Percentiles rank a stretch among this genome's conserved stretches.
Evolutionary conservation across 2,888 invertebrate genomes (phyloP).

Genomic region (Branchipolynoe longqiensis): DNA sequence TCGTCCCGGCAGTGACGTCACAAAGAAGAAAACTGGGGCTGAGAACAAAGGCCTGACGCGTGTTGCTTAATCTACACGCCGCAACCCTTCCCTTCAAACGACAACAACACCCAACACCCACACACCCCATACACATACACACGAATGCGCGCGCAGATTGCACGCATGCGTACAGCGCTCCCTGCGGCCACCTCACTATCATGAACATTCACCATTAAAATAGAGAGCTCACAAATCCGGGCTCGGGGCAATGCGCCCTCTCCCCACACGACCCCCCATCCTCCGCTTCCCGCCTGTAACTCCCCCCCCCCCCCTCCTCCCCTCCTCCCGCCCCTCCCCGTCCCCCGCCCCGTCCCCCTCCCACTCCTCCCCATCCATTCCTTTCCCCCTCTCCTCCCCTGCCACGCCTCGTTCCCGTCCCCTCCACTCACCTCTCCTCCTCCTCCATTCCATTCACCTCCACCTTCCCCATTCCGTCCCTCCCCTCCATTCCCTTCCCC

Average conservation of each 20-base stretch:
- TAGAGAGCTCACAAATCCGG: constrained; percentile 38
- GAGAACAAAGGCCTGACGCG: no score
- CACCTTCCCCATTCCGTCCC: not conserved
- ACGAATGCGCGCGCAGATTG: no score
- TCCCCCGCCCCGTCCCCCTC: not conserved
- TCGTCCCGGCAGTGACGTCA: no score
- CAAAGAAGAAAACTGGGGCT: no score
- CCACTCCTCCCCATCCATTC: not conserved
- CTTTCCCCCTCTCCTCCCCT: no score
- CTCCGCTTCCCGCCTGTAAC: not conserved
- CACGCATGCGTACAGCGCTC: no score
- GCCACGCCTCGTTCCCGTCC: no score
- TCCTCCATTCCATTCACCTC: not conserved
- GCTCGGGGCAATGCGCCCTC: not conserved
- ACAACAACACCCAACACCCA: no score
- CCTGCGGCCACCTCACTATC: no score
- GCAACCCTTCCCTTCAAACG: no score
- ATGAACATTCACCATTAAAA: constrained; percentile 51
- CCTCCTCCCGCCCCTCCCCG: not conserved
- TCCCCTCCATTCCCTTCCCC: not conserved
- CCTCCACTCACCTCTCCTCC: not conserved
- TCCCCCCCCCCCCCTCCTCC: not conserved
- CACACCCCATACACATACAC: no score
- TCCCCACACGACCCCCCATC: not conserved
- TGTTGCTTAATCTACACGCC: no score